Conservation (phyloP, 2,113 vertebrate genomes). For the Vidua chalybeata region DNA sequence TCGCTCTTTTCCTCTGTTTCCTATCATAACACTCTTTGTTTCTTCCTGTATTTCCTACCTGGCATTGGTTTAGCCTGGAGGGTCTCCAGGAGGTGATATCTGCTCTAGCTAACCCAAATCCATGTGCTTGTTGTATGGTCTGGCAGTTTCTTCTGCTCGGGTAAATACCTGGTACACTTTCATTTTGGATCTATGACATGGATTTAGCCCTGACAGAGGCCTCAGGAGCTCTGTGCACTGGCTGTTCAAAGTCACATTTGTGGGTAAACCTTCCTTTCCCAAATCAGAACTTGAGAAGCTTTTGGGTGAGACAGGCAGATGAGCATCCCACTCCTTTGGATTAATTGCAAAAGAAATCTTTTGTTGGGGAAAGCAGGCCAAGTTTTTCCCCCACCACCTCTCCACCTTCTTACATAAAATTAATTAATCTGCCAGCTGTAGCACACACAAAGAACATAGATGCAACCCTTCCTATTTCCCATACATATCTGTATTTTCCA, state of each 20-base stretch:
- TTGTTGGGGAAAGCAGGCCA: neutral
- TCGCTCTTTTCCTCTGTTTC: neutral
- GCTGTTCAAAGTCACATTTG: neutral
- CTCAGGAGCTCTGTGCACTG: neutral
- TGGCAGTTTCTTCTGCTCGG: neutral
- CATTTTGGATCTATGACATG: rapidly evolving
- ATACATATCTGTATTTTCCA: neutral
- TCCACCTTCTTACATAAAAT: neutral
- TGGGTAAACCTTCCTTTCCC: neutral
- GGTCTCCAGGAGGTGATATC: neutral
- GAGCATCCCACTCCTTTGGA: neutral
- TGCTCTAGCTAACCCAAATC: neutral
- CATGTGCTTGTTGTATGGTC: neutral
- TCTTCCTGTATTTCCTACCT: neutral
- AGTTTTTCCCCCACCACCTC: neutral
- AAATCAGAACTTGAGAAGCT: neutral
- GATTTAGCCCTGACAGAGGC: neutral
- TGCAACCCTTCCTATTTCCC: neutral
- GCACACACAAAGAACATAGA: neutral
- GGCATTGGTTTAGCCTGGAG: neutral
- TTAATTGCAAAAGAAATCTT: neutral
- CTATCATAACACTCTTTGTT: neutral
- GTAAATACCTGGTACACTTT: neutral
- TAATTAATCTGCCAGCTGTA: neutral
- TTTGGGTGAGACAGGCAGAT: neutral